A percentile compares a stretch with the other conserved stretches of the same genome.
Evolutionary conservation across 2,797 vertebrate species (phyloP).

Genomic region (Glossophaga mutica): DNA sequence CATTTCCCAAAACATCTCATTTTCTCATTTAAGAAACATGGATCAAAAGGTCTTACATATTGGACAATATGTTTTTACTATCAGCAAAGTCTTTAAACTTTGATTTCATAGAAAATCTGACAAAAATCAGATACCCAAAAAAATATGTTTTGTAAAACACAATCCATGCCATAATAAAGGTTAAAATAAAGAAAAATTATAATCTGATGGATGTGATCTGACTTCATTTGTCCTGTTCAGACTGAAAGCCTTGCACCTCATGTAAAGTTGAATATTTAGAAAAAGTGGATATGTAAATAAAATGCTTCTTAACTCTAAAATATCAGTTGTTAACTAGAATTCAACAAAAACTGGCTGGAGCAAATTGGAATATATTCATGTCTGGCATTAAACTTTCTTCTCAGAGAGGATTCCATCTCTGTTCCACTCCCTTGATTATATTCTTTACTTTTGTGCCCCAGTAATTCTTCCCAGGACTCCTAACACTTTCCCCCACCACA

Average conservation of each 20-base stretch:
- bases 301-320: not conserved
- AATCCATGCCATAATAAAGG: not conserved
- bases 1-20: not conserved
- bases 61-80: not conserved
- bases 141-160: not conserved
- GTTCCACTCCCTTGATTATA: not conserved
- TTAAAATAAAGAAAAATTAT: not conserved
- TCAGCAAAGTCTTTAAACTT: not conserved
- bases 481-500: not conserved
- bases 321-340: not conserved
- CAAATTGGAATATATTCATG: not conserved
- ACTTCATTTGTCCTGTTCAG: not conserved
- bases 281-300: not conserved
- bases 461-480: not conserved
- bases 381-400: not conserved
- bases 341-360: not conserved
- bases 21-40: not conserved
- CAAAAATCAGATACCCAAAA: constrained; percentile 8
- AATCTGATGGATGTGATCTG: not conserved
- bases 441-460: not conserved
- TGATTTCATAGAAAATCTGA: constrained; percentile 13
- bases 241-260: not conserved
- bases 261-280: not conserved
- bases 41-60: not conserved
- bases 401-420: not conserved